Evolutionary conservation across 1,140 invertebrate species (phyloP).

Genomic region (Pomphorhynchus laevis): DNA sequence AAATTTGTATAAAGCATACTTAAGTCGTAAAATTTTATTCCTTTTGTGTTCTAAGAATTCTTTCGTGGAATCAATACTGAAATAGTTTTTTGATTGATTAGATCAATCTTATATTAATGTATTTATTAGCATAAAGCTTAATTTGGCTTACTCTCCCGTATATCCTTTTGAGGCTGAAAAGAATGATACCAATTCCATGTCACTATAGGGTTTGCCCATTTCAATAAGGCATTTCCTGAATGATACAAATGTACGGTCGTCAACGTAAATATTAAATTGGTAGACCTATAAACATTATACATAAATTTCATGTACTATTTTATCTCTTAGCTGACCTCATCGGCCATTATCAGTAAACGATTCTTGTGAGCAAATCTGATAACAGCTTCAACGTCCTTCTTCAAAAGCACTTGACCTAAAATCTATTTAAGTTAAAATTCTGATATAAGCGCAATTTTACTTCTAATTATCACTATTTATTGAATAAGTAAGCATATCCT

Average conservation of each 20-base stretch:
- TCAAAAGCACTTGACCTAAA: conserved; percentile 37
- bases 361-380: conserved; percentile 37
- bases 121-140: no score
- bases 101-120: no score
- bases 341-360: conserved; percentile 51
- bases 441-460: no score
- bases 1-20: no score
- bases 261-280: conserved; percentile 74
- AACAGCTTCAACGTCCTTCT: conserved; percentile 52
- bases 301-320: not conserved
- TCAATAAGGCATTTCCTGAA: conserved; percentile 65
- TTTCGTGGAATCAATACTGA: no score
- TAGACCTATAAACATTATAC: conserved; percentile 29
- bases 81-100: no score
- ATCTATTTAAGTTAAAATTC: no score
- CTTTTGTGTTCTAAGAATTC: no score
- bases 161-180: conserved; percentile 74
- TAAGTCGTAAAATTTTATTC: no score
- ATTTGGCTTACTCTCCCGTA: conserved; percentile 25
- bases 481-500: no score
- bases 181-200: conserved; percentile 59
- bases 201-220: conserved; percentile 43
- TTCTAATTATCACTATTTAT: no score
- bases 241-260: conserved; percentile 46
- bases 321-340: conserved; percentile 63